phyloP scores from a whole-genome alignment of 2,888 invertebrate genomes.

The Rotaria sp. region DNA sequence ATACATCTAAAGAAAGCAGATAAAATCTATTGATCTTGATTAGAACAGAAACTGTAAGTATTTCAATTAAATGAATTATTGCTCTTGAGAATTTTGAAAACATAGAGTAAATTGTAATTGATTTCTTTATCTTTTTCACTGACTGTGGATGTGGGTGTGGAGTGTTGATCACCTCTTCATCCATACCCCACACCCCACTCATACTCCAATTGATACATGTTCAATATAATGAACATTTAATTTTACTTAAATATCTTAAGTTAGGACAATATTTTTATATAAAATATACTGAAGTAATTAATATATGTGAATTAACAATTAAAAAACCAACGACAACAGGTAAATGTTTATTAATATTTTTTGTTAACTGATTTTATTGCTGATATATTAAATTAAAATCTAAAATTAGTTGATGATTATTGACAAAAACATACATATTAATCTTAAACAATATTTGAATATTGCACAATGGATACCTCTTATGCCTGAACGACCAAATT shows the following conservation, averaged over 20 bases:
- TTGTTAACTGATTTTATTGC: conserved; percentile 34
- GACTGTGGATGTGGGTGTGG: too few species aligned
- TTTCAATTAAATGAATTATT: too few species aligned
- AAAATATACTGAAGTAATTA: conserved; percentile 40
- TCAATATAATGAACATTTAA: conserved; percentile 27
- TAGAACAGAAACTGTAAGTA: conserved; percentile 30
- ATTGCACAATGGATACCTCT: conserved; percentile 37
- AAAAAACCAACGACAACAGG: not conserved
- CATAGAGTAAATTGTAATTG: too few species aligned
- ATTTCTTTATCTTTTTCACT: too few species aligned
- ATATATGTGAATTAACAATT: conserved; percentile 34
- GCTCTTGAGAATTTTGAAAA: too few species aligned
- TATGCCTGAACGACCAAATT: conserved; percentile 31
- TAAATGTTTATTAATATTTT: conserved; percentile 9
- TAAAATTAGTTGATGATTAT: conserved; percentile 32
- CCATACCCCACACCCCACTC: too few species aligned
- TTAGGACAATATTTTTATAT: conserved; percentile 30
- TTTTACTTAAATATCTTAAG: conserved; percentile 32
- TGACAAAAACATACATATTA: conserved; percentile 35
- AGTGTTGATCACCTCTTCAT: too few species aligned
- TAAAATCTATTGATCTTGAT: not conserved
- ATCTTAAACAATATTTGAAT: conserved; percentile 34
- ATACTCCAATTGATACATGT: conserved; percentile 28
- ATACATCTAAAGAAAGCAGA: conserved; percentile 62
- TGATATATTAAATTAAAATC: conserved; percentile 28